phyloP scores from a whole-genome alignment of 2,113 vertebrate species.

The Lipotes vexillifer region DNA sequence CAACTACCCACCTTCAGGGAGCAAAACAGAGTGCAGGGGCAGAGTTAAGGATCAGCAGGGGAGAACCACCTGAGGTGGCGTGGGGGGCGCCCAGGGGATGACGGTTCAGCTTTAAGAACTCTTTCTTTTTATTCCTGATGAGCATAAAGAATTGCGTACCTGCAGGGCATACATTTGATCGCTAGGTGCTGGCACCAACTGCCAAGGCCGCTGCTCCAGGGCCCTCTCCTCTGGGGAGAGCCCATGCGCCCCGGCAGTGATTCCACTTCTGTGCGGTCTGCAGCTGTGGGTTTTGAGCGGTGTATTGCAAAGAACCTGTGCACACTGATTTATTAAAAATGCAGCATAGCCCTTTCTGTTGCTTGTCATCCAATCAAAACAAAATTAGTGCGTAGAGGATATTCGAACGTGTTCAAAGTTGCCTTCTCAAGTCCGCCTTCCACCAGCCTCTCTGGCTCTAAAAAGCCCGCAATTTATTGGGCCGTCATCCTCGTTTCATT shows the following conservation, averaged over 20 bases:
- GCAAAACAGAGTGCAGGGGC: neutral
- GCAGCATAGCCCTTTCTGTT: conserved; percentile 33
- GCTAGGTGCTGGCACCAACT: too few species aligned
- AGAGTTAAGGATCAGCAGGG: too few species aligned
- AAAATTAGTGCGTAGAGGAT: neutral
- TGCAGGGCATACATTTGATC: fast-evolving
- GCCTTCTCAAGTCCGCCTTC: neutral
- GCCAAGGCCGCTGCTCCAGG: too few species aligned
- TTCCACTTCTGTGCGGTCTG: fast-evolving
- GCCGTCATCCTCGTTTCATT: neutral
- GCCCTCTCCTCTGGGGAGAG: neutral
- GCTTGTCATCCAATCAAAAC: neutral
- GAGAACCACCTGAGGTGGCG: too few species aligned
- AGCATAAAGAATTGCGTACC: neutral
- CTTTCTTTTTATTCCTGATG: neutral
- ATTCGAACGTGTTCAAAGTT: neutral
- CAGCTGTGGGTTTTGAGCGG: neutral
- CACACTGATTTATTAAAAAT: conserved; percentile 22
- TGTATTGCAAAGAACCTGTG: neutral
- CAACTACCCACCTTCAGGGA: neutral
- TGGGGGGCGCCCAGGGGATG: fast-evolving
- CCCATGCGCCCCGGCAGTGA: neutral
- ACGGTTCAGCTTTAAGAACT: neutral
- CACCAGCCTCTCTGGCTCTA: neutral
- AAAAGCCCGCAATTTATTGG: neutral